Base-by-base conservation (phyloP, 2,797 vertebrate genomes). In the Arremon aurantiirostris region DNA sequence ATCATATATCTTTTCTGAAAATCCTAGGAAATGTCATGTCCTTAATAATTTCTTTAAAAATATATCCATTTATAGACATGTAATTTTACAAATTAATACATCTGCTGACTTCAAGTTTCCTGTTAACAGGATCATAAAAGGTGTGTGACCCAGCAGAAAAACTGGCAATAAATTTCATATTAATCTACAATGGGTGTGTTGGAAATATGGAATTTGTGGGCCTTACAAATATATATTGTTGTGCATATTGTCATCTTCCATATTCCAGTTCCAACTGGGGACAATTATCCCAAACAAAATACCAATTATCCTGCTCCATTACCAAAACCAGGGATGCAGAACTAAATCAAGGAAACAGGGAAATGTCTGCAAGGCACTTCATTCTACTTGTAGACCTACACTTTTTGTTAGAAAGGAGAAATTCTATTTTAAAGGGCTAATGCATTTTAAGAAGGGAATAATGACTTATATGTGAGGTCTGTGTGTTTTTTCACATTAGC, bases 231-330 rank as follows among this genome's bases (percentile, higher is more conserved):
- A 41, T 1, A 9, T 42, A 49, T 20, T 32, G 9, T 32, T 49
- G 8, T 14, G 5, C 9, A 44, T n/a, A n/a, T 23, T 52, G 15
- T 20, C 6, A 78, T 44, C 57, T 16, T 61, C 19, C 9, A 9
- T 39, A 71, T 11, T 82, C 9, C 44, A 52, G 10, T 59, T 89
- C 32, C 39, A 81, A 3, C 3, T 9, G 8, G 49, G 20, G 8
- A 78, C 9, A 66, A 55, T 34, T 56, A 63, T 26, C 20, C 23
- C 22, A 60, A 81, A 63, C 1, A 83, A 10, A 89, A 63, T 20
- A 65, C 7, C 0, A 0, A 37, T n/a, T 63, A 44, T 63, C 8
- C 37, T 64, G 37, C 15, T 79, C 21, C 5, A 19, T 68, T 52
- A 88, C 47, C 28, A 79, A 75, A 93, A 52, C 1, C 17, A 60